Conservation (phyloP, 1,140 invertebrate genomes). For the Sarcophaga bullata region DNA sequence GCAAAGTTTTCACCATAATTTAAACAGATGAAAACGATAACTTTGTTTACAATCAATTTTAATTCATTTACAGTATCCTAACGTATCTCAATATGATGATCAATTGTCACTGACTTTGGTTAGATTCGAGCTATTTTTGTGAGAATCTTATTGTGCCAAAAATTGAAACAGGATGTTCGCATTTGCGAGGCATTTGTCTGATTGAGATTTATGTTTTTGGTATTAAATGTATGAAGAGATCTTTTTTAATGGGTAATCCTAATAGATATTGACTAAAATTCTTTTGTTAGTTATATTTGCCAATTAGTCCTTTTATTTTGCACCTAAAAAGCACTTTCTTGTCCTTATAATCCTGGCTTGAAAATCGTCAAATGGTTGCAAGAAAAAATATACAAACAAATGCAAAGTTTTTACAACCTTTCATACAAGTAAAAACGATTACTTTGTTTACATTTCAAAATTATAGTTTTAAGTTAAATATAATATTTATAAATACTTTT, state of each 20-base stretch:
- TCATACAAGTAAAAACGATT: background rate
- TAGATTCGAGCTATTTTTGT: conserved; percentile 40
- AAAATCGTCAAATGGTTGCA: conserved; percentile 33
- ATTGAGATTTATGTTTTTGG: too few species aligned
- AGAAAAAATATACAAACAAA: background rate
- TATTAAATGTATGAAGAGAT: too few species aligned
- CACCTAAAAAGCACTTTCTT: conserved; percentile 37
- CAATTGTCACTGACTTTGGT: conserved; percentile 35
- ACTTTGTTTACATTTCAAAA: conserved; percentile 37
- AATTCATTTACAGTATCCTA: too few species aligned
- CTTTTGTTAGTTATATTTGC: too few species aligned
- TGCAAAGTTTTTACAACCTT: conserved; percentile 21
- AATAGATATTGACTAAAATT: too few species aligned
- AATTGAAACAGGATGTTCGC: conserved; percentile 41
- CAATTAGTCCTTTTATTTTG: background rate
- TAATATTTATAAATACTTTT: too few species aligned
- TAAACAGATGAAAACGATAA: background rate
- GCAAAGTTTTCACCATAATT: conserved; percentile 27
- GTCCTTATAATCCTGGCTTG: background rate
- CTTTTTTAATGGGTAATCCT: too few species aligned
- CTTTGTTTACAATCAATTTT: background rate
- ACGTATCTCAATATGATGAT: conserved; percentile 19
- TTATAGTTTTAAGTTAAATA: too few species aligned
- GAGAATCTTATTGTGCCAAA: conserved; percentile 32
- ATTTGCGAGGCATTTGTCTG: conserved; percentile 43